Evolutionary conservation across 2,113 vertebrate species (phyloP).

Genomic region (Onychostruthus taczanowskii): DNA sequence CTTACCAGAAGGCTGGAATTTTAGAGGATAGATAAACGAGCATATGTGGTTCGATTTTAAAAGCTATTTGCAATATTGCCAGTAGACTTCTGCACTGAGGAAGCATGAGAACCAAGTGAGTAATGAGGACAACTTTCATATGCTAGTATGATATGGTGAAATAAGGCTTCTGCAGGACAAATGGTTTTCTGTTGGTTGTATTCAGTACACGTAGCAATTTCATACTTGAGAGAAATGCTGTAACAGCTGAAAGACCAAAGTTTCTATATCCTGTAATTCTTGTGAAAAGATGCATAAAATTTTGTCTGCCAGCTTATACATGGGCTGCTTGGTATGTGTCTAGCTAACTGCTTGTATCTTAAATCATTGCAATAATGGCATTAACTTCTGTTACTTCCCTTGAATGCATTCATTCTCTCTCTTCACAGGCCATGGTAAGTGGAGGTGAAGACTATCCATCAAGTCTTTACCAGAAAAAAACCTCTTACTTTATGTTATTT

Average conservation of each 20-base stretch:
- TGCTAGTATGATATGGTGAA: not conserved
- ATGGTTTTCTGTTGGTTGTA: not conserved
- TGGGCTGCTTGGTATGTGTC: not conserved
- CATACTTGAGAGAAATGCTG: not conserved
- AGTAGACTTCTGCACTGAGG: constrained; percentile 13
- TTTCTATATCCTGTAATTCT: not conserved
- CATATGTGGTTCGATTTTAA: constrained; percentile 39
- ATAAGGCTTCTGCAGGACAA: constrained; percentile 9
- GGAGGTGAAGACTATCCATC: constrained; percentile 16
- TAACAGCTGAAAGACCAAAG: constrained; percentile 2
- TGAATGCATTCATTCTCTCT: constrained; percentile 83
- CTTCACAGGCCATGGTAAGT: constrained; percentile 95
- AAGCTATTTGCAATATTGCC: constrained; percentile 35
- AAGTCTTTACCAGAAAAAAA: not conserved
- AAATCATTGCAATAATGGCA: constrained; percentile 22
- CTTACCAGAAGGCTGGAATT: not conserved
- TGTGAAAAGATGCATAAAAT: not conserved
- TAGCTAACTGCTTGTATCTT: not conserved
- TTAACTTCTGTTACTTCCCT: constrained; percentile 83
- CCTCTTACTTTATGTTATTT: not conserved
- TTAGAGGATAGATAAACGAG: not conserved
- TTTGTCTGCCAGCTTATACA: not conserved
- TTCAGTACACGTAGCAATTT: not conserved
- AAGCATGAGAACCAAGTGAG: not conserved
- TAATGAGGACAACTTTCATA: constrained; percentile 43